These are phyloP conservation scores for Oasisia sp. DNA, from an alignment of 2,888 invertebrate genomes.

Conservation along the genomic window DNA sequence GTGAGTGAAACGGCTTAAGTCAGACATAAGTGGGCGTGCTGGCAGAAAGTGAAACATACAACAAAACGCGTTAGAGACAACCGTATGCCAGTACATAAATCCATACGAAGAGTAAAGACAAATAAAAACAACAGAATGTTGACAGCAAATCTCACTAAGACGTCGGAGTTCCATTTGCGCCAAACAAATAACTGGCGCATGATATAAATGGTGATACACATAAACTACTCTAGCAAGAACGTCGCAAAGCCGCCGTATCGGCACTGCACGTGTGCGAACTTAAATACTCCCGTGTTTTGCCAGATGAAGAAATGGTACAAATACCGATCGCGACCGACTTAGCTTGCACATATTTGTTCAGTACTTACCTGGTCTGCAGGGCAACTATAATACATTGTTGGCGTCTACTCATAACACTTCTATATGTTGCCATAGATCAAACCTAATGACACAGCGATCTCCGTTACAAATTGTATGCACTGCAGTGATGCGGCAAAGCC, in stretches of 20 bases:
- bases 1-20: too few relatives aligned
- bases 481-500: neutral
- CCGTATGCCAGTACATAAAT: neutral
- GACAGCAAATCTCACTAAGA: neutral
- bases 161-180: neutral
- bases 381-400: neutral
- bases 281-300: neutral
- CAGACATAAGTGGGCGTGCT: too few relatives aligned
- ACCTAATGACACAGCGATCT: neutral
- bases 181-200: neutral
- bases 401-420: neutral
- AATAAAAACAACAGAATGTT: neutral
- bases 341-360: neutral
- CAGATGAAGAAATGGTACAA: neutral
- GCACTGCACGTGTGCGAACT: neutral
- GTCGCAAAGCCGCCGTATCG: neutral
- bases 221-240: neutral
- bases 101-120: neutral
- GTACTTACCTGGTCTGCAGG: neutral
- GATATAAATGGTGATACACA: neutral
- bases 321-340: neutral
- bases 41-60: too few relatives aligned
- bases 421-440: neutral
- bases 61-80: neutral
- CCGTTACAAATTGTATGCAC: neutral